Percentiles rank a stretch among this genome's conserved stretches.
These are phyloP conservation scores for Chironomus tentans DNA, from an alignment of 2,888 invertebrate genomes.

Conservation along the genomic window DNA sequence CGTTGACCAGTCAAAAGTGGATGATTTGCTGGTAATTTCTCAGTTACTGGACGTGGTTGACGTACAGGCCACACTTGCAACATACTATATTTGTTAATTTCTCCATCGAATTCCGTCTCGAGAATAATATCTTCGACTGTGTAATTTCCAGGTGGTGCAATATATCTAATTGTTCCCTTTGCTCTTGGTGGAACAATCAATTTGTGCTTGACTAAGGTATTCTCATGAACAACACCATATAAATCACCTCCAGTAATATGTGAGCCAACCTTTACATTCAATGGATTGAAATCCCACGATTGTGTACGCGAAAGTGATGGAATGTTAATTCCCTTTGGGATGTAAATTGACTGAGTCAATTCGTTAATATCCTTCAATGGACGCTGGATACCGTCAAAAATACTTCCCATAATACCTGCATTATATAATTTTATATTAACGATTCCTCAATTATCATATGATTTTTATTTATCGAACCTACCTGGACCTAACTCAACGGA, in stretches of 20 bases:
- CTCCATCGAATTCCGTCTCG: conserved; percentile 98
- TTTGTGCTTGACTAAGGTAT: conserved; percentile 94
- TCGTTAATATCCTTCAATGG: conserved; percentile 95
- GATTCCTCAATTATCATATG: conserved; percentile 43
- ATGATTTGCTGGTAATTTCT: conserved; percentile 97
- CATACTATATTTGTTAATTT: conserved; percentile 86
- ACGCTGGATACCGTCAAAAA: conserved; percentile 99
- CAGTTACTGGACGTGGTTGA: conserved; percentile 90
- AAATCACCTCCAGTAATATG: conserved; percentile 98
- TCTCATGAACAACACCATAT: conserved; percentile 93
- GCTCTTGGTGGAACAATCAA: conserved; percentile 90
- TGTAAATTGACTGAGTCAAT: conserved; percentile 93
- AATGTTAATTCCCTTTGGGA: conserved; percentile 96
- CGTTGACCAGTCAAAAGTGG: conserved; percentile 97
- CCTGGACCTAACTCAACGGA: conserved; percentile 99
- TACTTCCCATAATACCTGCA: conserved; percentile 81
- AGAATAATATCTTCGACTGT: conserved; percentile 88
- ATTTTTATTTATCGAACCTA: conserved; percentile 56
- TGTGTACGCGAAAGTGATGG: conserved; percentile 74
- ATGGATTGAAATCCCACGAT: conserved; percentile 89
- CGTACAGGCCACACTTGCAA: conserved; percentile 99
- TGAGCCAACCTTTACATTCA: conserved; percentile 80
- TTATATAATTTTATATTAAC: conserved; percentile 47
- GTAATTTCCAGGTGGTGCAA: conserved; percentile 91
- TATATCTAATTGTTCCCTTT: conserved; percentile 92